Conservation (phyloP, 2,888 invertebrate species). For the Amphipyra tragopoginis region DNA sequence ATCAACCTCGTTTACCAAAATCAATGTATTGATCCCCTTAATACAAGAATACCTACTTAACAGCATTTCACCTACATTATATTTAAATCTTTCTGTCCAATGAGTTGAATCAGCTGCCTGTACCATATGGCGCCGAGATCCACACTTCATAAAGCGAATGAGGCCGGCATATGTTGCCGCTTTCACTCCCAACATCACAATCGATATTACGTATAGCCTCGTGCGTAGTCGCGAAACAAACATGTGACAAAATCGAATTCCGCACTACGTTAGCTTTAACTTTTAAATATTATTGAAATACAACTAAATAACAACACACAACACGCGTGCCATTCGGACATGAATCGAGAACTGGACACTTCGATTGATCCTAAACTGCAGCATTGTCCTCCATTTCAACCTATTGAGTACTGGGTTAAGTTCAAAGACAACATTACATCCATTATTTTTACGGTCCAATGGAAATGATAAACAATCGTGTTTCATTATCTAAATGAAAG, state of each 20-base stretch:
- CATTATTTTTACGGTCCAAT: constrained; percentile 30
- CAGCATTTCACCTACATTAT: constrained; percentile 40
- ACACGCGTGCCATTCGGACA: constrained; percentile 3
- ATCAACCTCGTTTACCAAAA: constrained; percentile 1
- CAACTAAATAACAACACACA: constrained; percentile 4
- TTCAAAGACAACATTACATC: constrained; percentile 31
- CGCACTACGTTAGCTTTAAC: constrained; percentile 15
- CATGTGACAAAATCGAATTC: constrained; percentile 48
- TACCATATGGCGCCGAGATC: constrained; percentile 86
- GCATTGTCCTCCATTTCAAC: constrained; percentile 37
- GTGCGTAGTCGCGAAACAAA: constrained; percentile 51
- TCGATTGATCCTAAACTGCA: constrained; percentile 32
- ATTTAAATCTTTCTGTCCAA: constrained; percentile 52
- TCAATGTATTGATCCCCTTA: constrained; percentile 1
- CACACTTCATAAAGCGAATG: constrained; percentile 85
- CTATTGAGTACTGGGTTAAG: constrained; percentile 24
- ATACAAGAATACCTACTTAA: constrained; percentile 8
- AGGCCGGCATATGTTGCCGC: constrained; percentile 87
- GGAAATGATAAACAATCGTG: constrained; percentile 25
- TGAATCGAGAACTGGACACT: constrained; percentile 16
- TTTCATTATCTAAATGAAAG: constrained; percentile 41
- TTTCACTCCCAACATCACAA: constrained; percentile 87
- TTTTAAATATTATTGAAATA: constrained; percentile 10
- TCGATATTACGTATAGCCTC: constrained; percentile 73
- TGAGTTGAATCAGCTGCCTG: constrained; percentile 82